These are phyloP conservation scores for Euphydryas editha DNA, from an alignment of 2,888 invertebrate genomes.

Conservation along the genomic window DNA sequence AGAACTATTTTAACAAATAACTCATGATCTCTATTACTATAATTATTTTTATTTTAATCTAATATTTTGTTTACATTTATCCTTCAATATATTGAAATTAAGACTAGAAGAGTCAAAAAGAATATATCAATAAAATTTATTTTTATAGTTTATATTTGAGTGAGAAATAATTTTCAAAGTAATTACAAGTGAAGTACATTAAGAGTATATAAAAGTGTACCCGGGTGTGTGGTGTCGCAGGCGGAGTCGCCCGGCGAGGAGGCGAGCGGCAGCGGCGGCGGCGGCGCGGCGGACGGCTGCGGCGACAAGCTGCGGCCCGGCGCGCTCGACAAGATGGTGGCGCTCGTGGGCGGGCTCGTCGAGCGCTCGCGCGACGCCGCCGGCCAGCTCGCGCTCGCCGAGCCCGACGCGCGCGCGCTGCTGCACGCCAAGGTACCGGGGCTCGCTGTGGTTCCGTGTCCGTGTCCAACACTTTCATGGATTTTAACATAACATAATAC, in stretches of 20 bases:
- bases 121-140: too few species aligned
- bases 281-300: constrained; percentile 56
- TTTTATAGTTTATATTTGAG: too few species aligned
- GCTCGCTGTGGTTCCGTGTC: neutral
- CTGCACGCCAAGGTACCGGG: constrained; percentile 90
- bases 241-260: constrained; percentile 77
- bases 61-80: too few species aligned
- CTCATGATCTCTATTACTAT: too few species aligned
- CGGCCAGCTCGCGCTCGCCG: constrained; percentile 88
- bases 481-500: neutral
- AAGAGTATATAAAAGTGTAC: too few species aligned
- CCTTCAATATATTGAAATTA: too few species aligned
- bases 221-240: constrained; percentile 46
- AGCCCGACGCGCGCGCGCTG: constrained; percentile 91
- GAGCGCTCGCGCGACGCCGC: constrained; percentile 93
- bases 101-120: too few species aligned
- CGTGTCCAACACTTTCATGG: neutral
- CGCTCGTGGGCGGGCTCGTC: constrained; percentile 93
- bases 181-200: too few species aligned
- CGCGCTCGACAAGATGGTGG: constrained; percentile 97
- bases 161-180: too few species aligned
- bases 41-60: constrained; percentile 37
- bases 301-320: constrained; percentile 92
- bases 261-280: constrained; percentile 66
- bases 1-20: too few species aligned